phyloP scores from a whole-genome alignment of 53 echinoderm and acorn worm species.

The Echinarachnius parma region DNA sequence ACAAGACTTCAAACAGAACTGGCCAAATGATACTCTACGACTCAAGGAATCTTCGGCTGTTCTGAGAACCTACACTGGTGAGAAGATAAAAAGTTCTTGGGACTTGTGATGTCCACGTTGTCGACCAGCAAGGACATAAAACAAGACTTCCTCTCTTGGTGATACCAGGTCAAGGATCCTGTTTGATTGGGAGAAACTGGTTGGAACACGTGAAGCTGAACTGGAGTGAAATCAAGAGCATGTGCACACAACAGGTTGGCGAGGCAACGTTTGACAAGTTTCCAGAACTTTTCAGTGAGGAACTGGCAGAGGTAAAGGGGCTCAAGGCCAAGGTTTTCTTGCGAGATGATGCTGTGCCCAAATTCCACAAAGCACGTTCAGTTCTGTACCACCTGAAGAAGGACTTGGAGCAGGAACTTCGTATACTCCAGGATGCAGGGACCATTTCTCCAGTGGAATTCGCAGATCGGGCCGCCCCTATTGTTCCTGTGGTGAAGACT shows the following conservation, averaged over 20 bases:
- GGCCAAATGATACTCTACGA: no score
- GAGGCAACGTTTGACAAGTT: conserved; percentile 1
- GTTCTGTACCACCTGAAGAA: background rate
- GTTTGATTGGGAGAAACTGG: conserved; percentile 53
- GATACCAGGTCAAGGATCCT: no score
- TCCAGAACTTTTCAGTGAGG: conserved; percentile 13
- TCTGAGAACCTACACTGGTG: conserved; percentile 40
- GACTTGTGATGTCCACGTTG: no score
- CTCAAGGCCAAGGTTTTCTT: background rate
- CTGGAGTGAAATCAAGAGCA: conserved; percentile 25
- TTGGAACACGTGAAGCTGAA: conserved; percentile 23
- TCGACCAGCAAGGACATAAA: no score
- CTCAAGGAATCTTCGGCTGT: no score
- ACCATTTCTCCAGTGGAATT: conserved; percentile 14
- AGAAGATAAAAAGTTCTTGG: conserved; percentile 12
- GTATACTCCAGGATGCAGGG: conserved; percentile 36
- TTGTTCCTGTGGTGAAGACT: conserved; percentile 36
- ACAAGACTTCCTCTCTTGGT: no score
- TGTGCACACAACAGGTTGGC: background rate
- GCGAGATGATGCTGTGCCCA: background rate
- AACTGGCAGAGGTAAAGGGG: conserved; percentile 12
- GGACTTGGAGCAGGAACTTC: background rate
- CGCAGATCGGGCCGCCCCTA: conserved; percentile 37
- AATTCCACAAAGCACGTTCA: background rate
- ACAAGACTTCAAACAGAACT: no score